phyloP scores from a whole-genome alignment of 37 sponge, comb jelly and placozoan species.

The Eunapius fragilis region DNA sequence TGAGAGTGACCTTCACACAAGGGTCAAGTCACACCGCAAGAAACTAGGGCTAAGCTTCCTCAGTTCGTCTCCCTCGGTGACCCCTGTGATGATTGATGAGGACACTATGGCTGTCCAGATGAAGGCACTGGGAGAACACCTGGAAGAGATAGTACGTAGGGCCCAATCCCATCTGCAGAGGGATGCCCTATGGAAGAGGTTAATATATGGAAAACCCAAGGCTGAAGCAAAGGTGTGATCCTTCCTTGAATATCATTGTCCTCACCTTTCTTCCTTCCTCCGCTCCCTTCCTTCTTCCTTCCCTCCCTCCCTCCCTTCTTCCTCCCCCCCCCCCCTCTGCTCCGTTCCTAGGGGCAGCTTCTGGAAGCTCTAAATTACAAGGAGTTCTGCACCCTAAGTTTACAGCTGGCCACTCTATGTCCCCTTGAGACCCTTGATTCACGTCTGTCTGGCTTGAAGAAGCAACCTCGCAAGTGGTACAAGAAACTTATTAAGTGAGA shows the following conservation, averaged over 20 bases:
- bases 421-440: slow-evolving; percentile 51
- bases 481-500: slow-evolving; percentile 44
- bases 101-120: slow-evolving; percentile 7
- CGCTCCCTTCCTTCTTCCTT: not conserved
- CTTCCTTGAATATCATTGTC: not conserved
- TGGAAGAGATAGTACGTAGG: slow-evolving; percentile 4
- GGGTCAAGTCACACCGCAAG: slow-evolving; percentile 25
- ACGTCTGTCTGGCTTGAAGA: slow-evolving; percentile 15
- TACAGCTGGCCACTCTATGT: slow-evolving; percentile 40
- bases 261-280: not conserved
- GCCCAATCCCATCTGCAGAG: slow-evolving; percentile 51
- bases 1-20: slow-evolving; percentile 27
- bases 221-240: not conserved
- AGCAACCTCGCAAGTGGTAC: slow-evolving; percentile 53
- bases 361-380: slow-evolving; percentile 19
- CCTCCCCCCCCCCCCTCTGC: too few relatives aligned
- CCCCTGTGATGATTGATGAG: slow-evolving; percentile 33
- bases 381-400: slow-evolving; percentile 50
- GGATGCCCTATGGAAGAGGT: slow-evolving; percentile 76
- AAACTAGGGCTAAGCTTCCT: slow-evolving; percentile 38
- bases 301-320: too few relatives aligned
- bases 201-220: slow-evolving; percentile 54
- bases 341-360: not conserved
- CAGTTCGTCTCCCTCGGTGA: slow-evolving; percentile 1
- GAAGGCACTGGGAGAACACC: slow-evolving; percentile 9